These are phyloP conservation scores for Strix aluco DNA, from an alignment of 2,113 vertebrate genomes.

Conservation along the genomic window DNA sequence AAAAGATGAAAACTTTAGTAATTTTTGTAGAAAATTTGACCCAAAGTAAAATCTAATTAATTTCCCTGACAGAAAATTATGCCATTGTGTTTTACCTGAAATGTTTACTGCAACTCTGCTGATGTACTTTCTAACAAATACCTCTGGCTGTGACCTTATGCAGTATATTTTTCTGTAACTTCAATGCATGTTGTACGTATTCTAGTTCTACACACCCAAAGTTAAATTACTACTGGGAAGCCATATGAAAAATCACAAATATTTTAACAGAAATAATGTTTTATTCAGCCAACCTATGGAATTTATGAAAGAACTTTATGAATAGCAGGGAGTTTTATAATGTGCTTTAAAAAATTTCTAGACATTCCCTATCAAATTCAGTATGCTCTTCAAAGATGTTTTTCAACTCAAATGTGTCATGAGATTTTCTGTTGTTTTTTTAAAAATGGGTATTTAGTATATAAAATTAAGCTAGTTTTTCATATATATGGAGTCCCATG, in stretches of 20 bases:
- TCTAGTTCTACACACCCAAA: not conserved
- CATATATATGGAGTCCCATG: not conserved
- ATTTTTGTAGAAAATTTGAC: not conserved
- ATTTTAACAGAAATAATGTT: not conserved
- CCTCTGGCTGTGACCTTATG: not conserved
- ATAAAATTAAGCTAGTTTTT: not conserved
- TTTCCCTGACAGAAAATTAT: not conserved
- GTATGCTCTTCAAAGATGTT: not conserved
- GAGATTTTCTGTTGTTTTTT: not conserved
- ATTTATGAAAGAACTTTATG: not conserved
- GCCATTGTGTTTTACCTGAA: not conserved
- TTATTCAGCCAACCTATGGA: not conserved
- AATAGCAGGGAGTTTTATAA: not conserved
- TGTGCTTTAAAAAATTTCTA: not conserved
- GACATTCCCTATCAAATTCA: not conserved
- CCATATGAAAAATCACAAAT: not conserved
- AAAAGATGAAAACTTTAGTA: not conserved
- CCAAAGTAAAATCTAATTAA: not conserved
- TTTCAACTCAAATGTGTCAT: not conserved
- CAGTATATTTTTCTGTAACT: not conserved
- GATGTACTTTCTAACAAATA: not conserved
- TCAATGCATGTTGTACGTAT: not conserved
- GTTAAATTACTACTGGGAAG: not conserved
- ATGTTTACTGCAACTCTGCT: not conserved
- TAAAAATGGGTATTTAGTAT: not conserved